These are phyloP conservation scores for Dynastes maya DNA, from an alignment of 2,888 invertebrate species.

Conservation along the genomic window DNA sequence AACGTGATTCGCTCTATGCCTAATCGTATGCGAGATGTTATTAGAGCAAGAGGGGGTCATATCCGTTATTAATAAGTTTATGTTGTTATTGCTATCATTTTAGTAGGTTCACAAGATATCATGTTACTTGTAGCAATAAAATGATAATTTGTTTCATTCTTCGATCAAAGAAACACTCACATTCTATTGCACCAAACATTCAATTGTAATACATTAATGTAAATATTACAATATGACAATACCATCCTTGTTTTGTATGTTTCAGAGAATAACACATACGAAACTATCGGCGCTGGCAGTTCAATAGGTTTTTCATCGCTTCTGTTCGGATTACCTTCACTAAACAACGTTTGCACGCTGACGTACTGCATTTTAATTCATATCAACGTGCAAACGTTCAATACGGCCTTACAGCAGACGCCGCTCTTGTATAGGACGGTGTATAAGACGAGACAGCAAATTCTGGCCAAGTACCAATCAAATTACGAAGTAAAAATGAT, in stretches of 20 bases:
- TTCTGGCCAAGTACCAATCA: constrained; percentile 47
- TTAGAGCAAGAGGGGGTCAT: too few species aligned
- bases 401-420: constrained; percentile 52
- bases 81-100: too few species aligned
- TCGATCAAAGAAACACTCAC: too few species aligned
- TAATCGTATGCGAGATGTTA: too few species aligned
- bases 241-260: background rate
- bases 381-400: constrained; percentile 55
- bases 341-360: constrained; percentile 71
- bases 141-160: too few species aligned
- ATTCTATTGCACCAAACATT: too few species aligned
- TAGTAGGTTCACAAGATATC: too few species aligned
- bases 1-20: too few species aligned
- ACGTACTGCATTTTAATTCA: constrained; percentile 71
- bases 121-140: too few species aligned
- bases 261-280: constrained; percentile 51
- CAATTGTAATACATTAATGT: too few species aligned
- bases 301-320: constrained; percentile 71
- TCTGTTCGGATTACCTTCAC: constrained; percentile 72
- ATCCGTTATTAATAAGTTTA: too few species aligned
- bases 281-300: constrained; percentile 70
- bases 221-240: too few species aligned
- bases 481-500: constrained; percentile 51
- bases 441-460: constrained; percentile 46
- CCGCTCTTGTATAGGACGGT: constrained; percentile 47